phyloP scores from a whole-genome alignment of 2,888 invertebrate species.

The Caenorhabditis uteleia region DNA sequence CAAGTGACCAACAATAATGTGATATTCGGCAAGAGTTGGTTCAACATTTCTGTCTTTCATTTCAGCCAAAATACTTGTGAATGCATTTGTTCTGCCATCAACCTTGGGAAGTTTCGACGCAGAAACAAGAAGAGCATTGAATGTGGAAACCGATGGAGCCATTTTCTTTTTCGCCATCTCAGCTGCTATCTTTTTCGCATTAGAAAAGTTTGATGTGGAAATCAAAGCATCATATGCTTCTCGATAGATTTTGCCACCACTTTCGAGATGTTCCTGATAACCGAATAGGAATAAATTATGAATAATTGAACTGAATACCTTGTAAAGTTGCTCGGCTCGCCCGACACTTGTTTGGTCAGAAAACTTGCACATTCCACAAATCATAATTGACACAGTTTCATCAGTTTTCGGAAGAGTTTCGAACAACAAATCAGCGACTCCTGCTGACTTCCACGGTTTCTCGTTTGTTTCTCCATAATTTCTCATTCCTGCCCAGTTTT shows the following conservation, averaged over 20 bases:
- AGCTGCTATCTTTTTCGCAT: constrained; percentile 10
- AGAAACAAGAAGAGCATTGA: constrained; percentile 30
- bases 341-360: constrained; percentile 15
- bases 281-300: neutral
- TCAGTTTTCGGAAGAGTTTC: constrained; percentile 55
- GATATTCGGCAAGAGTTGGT: constrained; percentile 47
- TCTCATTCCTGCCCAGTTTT: constrained; percentile 62
- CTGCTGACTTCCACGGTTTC: constrained; percentile 45
- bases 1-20: constrained; percentile 29
- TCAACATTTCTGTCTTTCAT: constrained; percentile 39
- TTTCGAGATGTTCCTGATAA: constrained; percentile 9
- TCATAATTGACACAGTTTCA: constrained; percentile 56
- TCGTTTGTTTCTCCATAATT: constrained; percentile 40
- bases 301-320: constrained; percentile 37
- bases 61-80: constrained; percentile 46
- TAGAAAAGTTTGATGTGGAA: constrained; percentile 9
- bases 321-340: constrained; percentile 39
- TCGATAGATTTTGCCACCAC: constrained; percentile 14
- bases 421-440: constrained; percentile 59
- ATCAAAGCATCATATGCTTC: constrained; percentile 53
- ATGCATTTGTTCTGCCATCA: constrained; percentile 18
- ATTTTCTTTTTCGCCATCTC: constrained; percentile 20
- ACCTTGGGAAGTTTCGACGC: constrained; percentile 22
- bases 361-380: constrained; percentile 58
- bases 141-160: constrained; percentile 28